A percentile compares a stretch with the other conserved stretches of the same genome.
Conservation (phyloP, 64 coral and sea anemone genomes). For the Acropora yongei region DNA sequence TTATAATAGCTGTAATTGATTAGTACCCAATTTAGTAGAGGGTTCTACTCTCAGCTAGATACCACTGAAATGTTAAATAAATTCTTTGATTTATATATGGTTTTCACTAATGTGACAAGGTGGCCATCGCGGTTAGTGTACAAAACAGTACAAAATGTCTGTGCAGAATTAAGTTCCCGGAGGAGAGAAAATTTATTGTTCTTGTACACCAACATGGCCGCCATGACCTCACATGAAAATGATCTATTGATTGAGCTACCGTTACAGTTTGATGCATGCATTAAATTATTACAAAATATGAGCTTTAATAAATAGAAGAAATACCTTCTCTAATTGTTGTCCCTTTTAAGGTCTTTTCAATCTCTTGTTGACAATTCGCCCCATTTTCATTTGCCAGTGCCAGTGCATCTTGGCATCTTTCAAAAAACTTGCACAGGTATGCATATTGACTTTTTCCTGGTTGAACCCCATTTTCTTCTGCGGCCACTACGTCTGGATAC, state of each 20-base stretch:
- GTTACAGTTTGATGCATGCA: constrained; percentile 6
- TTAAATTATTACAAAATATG: constrained; percentile 24
- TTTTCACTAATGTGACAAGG: constrained; percentile 19
- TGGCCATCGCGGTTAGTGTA: constrained; percentile 13
- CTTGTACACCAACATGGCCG: neutral
- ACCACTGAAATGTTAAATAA: constrained; percentile 10
- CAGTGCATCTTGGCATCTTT: constrained; percentile 23
- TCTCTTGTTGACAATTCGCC: constrained; percentile 5
- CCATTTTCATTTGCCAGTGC: constrained; percentile 20
- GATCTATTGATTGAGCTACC: neutral
- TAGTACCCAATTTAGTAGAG: constrained; percentile 21
- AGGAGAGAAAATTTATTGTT: constrained; percentile 5
- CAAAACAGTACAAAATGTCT: constrained; percentile 24
- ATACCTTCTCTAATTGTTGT: constrained; percentile 51
- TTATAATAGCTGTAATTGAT: constrained; percentile 13
- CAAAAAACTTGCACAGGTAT: neutral
- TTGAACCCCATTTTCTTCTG: neutral
- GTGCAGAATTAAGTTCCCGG: neutral
- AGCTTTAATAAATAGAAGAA: constrained; percentile 30
- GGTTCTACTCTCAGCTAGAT: constrained; percentile 15
- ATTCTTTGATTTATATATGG: constrained; percentile 20
- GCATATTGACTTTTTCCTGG: constrained; percentile 21
- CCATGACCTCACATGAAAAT: neutral
- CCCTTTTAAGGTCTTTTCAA: constrained; percentile 30
- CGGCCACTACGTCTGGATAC: neutral